Base-by-base conservation (phyloP, 1,140 invertebrate genomes). In the Euura saliciscinereae region DNA sequence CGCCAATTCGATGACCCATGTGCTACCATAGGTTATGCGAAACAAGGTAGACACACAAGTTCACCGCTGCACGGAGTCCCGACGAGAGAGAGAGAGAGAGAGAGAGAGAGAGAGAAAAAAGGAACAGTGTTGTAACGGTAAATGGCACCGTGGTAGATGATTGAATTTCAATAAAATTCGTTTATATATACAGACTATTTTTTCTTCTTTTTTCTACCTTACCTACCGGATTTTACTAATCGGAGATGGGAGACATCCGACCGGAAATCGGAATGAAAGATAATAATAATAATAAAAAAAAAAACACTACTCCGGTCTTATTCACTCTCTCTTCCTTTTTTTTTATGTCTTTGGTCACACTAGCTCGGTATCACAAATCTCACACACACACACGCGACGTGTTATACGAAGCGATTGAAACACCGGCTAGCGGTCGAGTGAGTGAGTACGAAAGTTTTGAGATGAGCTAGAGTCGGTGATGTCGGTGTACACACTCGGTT, bases 361-460 rank as follows among this genome's bases (percentile, higher is more conserved):
- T 59, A 8, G 6, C 51, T 6, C 51, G 13, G 2, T 28, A 28
- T 28, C 28, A 28, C 28, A 28, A 28, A 28, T 59, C 51, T 4
- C 51, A 11, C 51, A 59, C 51, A 11, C 51, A 11, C 51, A 59
- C 51, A 11, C 51, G 8, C 51, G 51, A 59, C 51, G 51, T 28
- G 28, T 28, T 28, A 28, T 28, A 59, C 51, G 51, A 59, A 8
- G 51, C 51, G 3, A 59, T 59, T 59, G 51, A 59, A 59, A 4
- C 51, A 59, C 51, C 51, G 51, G 51, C 51, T 59, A 59, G 51
- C 51, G 10, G 51, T 59, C 51, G 51, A 59, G 51, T 59, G 51
- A 59, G 51, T 59, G 51, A 59, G 51, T 59, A 59, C 13, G 51
- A 59, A 59, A 59, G 8, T 28, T 59, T 59, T 59, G 51, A 59